These are phyloP conservation scores for Aphelocoma californica DNA, from an alignment of 2,797 vertebrate species.

Conservation along the genomic window DNA sequence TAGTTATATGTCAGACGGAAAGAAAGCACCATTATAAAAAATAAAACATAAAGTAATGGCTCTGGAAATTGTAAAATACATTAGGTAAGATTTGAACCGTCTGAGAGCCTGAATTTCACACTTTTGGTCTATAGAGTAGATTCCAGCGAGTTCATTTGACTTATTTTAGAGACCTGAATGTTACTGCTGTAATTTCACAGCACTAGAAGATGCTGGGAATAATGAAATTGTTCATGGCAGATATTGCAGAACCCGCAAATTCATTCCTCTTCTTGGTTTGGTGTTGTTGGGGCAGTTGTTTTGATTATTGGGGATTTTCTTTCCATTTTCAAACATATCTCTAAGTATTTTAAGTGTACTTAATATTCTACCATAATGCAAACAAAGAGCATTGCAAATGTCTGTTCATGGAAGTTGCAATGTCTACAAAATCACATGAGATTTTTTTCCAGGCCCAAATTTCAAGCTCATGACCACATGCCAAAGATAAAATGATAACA, in stretches of 20 bases:
- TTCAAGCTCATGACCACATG: neutral
- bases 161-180: neutral
- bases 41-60: neutral
- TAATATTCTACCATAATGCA: neutral
- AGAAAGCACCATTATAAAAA: neutral
- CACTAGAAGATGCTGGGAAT: neutral
- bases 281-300: rapidly evolving
- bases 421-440: neutral
- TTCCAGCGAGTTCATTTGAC: neutral
- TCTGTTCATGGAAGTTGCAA: neutral
- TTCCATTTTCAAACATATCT: neutral
- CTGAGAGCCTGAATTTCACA: neutral
- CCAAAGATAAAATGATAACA: neutral
- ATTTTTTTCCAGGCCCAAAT: neutral
- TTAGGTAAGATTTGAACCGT: neutral
- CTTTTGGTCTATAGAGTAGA: neutral
- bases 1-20: neutral
- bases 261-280: neutral
- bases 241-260: neutral
- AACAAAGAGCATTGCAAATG: neutral
- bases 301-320: neutral
- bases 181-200: neutral
- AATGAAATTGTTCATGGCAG: neutral
- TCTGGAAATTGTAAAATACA: neutral
- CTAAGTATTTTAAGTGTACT: neutral